Evolutionary conservation across 2,797 vertebrate genomes (phyloP).

Genomic region (Psittacula echo): DNA sequence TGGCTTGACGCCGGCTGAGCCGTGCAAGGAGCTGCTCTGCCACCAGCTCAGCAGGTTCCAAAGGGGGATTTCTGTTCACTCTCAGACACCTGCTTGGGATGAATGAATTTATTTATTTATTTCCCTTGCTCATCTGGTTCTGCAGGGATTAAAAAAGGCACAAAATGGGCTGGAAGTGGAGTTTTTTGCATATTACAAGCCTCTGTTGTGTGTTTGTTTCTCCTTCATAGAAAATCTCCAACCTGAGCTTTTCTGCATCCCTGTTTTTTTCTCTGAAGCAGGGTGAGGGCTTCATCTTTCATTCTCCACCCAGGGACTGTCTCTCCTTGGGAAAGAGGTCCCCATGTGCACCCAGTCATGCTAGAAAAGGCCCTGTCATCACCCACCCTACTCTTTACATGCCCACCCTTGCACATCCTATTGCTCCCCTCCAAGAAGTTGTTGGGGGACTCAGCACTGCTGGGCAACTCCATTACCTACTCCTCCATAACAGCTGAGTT

Average conservation of each 20-base stretch:
- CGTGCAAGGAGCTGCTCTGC: not conserved
- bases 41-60: fast-evolving
- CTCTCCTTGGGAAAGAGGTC: too few species aligned
- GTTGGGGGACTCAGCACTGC: fast-evolving
- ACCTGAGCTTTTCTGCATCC: not conserved
- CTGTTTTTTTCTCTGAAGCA: not conserved
- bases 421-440: not conserved
- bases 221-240: not conserved
- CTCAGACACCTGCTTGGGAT: not conserved
- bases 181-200: not conserved
- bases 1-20: fast-evolving
- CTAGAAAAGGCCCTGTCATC: not conserved
- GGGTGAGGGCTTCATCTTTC: not conserved
- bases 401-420: too few species aligned
- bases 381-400: not conserved
- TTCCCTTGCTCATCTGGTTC: not conserved
- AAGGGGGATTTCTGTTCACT: not conserved
- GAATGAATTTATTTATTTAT: fast-evolving
- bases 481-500: fast-evolving
- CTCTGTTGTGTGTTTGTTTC: fast-evolving
- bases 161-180: too few species aligned
- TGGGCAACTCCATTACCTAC: fast-evolving
- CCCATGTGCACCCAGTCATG: fast-evolving
- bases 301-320: fast-evolving
- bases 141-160: not conserved